phyloP scores from a whole-genome alignment of 2,797 vertebrate species.

The Rhynchonycteris naso region DNA sequence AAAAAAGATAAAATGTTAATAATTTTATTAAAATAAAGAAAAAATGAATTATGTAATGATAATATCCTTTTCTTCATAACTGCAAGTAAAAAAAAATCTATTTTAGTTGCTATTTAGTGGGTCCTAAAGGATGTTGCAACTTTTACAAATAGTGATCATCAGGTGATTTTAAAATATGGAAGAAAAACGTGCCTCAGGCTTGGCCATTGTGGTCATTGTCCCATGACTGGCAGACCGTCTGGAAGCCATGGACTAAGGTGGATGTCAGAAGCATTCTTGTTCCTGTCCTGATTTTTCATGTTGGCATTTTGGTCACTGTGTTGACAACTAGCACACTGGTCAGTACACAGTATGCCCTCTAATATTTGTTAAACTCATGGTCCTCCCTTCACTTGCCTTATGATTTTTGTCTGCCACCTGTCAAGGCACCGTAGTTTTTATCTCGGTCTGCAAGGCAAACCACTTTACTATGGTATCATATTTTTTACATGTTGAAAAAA shows the following conservation, averaged over 20 bases:
- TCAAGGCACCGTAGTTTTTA: background rate
- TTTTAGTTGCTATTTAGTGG: background rate
- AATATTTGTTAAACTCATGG: background rate
- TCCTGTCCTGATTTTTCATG: background rate
- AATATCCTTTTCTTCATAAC: conserved; percentile 11
- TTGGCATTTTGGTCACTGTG: background rate
- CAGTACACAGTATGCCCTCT: background rate
- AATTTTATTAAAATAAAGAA: conserved; percentile 20
- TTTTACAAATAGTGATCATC: background rate
- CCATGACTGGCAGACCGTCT: background rate
- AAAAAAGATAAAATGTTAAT: background rate
- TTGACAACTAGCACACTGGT: background rate
- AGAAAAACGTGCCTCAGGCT: background rate
- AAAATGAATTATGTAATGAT: background rate
- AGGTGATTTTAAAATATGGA: background rate
- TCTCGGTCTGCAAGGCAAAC: background rate
- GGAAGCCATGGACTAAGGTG: background rate
- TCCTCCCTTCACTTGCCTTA: background rate
- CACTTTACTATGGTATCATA: background rate
- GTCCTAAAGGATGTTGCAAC: background rate
- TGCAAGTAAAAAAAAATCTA: background rate
- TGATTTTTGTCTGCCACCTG: background rate
- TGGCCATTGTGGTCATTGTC: background rate
- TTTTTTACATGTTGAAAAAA: background rate
- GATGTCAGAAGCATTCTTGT: background rate